Base-by-base conservation (phyloP, 2,888 invertebrate genomes). In the Drymonia ruficornis region DNA sequence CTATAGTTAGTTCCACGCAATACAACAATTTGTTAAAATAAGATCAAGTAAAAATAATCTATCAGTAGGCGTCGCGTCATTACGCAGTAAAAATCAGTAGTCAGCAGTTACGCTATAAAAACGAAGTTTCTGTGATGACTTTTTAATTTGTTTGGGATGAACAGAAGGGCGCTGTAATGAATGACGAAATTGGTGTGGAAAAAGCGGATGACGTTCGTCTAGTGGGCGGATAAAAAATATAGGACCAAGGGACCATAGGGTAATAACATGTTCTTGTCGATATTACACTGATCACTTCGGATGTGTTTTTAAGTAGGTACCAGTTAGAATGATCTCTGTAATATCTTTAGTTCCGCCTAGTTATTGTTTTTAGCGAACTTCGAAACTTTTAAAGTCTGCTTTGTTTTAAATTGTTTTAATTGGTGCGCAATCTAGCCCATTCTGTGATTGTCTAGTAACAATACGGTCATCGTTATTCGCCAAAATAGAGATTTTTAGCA, bases 71-170 rank as follows among this genome's bases (percentile, higher is more conserved):
- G 66, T 67, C 63, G 65, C 61, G 70, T 76, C 72, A 74, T 80
- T 75, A 78, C 58, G 42, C 48, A 44, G 63, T 68, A 69, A 61
- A 67, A 70, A 75, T 47, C 47, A 18, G 47, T 34, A 34, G 47
- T 31, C 13, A 47, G 16, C 16, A 34, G 29, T 46, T 46, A 70
- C 68, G 53, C 44, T 60, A 72, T 56, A 76, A 80, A 80, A 81
- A 77, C 67, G 50, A 55, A 64, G 70, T 71, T 64, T 71, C 68
- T 80, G 51, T 74, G 83, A 87, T 84, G 84, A 66, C 73, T 83
- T 87, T 89, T 89, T 89, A 86, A 87, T 87, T 85, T 83, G 84
- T 87, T 83, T 83, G 76, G 82, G 80, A 81, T 74, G 64, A 69
- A 72, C 67, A 72, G 68, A 67, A 63, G 72, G 57, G 64, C 52